Percentiles rank a stretch among this genome's conserved stretches.
Evolutionary conservation across 2,888 invertebrate genomes (phyloP).

Genomic region (Lysandra bellargus): DNA sequence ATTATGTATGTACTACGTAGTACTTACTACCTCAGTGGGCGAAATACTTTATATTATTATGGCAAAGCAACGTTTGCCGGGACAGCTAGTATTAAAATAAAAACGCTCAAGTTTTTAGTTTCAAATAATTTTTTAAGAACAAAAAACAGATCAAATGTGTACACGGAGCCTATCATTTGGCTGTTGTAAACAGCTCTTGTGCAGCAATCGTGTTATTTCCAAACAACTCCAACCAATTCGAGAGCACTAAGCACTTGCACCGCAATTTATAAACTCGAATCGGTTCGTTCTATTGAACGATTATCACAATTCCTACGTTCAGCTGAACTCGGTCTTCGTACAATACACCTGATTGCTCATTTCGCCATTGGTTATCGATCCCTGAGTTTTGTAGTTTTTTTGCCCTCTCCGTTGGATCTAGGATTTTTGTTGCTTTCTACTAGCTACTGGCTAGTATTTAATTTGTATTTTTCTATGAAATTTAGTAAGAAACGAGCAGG

Average conservation of each 20-base stretch:
- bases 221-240: constrained; percentile 38
- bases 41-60: no score
- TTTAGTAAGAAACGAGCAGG: no score
- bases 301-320: constrained; percentile 41
- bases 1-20: no score
- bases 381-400: constrained; percentile 19
- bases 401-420: background rate
- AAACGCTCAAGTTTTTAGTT: no score
- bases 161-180: constrained; percentile 27
- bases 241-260: constrained; percentile 32
- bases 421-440: background rate
- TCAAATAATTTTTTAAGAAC: no score
- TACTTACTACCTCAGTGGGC: no score
- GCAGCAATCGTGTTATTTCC: constrained; percentile 38
- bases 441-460: background rate
- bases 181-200: constrained; percentile 37
- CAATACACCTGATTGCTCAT: constrained; percentile 19
- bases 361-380: constrained; percentile 18
- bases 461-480: background rate
- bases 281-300: constrained; percentile 41
- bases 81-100: no score
- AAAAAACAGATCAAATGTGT: background rate
- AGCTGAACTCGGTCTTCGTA: constrained; percentile 31
- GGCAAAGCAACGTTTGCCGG: no score
- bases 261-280: constrained; percentile 41